Evolutionary conservation across 2,113 vertebrate genomes (phyloP).

Genomic region (Daubentonia madagascariensis): DNA sequence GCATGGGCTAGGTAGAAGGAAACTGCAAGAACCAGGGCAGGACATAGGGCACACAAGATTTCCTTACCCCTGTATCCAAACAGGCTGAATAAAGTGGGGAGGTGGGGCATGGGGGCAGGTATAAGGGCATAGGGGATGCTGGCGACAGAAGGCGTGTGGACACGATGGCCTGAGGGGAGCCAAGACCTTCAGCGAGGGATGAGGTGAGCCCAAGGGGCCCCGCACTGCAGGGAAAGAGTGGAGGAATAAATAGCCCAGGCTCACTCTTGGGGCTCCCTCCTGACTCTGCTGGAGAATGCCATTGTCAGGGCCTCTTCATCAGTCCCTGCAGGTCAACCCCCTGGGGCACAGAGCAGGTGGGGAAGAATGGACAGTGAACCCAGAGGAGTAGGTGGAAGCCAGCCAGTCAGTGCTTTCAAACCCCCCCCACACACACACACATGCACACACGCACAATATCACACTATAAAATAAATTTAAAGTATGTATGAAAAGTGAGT

Average conservation of each 20-base stretch:
- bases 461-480: not conserved
- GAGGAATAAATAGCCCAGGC: not conserved
- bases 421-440: not conserved
- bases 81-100: not conserved
- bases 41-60: no score
- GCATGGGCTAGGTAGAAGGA: not conserved
- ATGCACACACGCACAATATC: not conserved
- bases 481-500: not conserved
- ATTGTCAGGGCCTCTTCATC: not conserved
- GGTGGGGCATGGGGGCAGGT: accelerated
- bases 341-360: not conserved
- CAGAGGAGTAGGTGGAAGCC: not conserved
- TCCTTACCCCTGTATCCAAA: accelerated
- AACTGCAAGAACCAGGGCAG: not conserved
- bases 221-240: not conserved
- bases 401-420: not conserved
- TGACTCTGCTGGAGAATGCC: accelerated
- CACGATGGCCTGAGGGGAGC: not conserved
- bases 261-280: accelerated
- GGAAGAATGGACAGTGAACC: not conserved
- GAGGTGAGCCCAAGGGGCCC: no score
- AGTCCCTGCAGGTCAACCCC: not conserved
- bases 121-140: accelerated
- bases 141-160: accelerated
- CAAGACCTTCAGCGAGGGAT: no score